Conservation (phyloP, 2,113 vertebrate species). For the Corapipo altera region DNA sequence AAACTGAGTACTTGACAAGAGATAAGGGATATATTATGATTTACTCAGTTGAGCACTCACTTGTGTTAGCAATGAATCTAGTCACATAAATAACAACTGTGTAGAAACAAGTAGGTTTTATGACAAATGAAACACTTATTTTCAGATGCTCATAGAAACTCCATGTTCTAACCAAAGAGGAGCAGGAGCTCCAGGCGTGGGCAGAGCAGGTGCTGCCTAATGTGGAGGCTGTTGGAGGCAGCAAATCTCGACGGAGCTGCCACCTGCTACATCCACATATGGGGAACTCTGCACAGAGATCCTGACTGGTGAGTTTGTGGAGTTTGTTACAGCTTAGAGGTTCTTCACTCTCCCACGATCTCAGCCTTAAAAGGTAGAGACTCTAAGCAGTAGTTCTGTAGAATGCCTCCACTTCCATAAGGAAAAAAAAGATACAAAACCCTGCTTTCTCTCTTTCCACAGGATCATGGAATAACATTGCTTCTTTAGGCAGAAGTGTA, state of each 20-base stretch:
- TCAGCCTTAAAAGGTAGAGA: not conserved
- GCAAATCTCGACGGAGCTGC: not conserved
- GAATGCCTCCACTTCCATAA: not conserved
- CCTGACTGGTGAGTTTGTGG: not conserved
- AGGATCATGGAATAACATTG: not conserved
- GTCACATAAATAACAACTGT: not conserved
- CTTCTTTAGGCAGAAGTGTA: not conserved
- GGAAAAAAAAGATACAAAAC: not conserved
- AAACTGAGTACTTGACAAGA: not conserved
- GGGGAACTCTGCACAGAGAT: not conserved
- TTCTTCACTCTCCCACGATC: not conserved
- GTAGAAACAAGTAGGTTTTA: not conserved
- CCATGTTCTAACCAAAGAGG: not conserved
- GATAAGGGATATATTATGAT: not conserved
- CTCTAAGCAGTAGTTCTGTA: not conserved
- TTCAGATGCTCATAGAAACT: not conserved
- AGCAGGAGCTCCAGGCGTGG: not conserved
- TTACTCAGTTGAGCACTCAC: not conserved
- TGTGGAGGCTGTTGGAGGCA: not conserved
- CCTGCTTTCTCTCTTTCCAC: not conserved
- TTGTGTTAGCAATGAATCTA: not conserved
- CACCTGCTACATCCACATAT: not conserved
- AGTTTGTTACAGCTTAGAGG: rapidly evolving
- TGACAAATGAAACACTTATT: not conserved
- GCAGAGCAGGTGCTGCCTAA: not conserved